phyloP scores from a whole-genome alignment of 2,888 invertebrate species.

The Colletes collaris region DNA sequence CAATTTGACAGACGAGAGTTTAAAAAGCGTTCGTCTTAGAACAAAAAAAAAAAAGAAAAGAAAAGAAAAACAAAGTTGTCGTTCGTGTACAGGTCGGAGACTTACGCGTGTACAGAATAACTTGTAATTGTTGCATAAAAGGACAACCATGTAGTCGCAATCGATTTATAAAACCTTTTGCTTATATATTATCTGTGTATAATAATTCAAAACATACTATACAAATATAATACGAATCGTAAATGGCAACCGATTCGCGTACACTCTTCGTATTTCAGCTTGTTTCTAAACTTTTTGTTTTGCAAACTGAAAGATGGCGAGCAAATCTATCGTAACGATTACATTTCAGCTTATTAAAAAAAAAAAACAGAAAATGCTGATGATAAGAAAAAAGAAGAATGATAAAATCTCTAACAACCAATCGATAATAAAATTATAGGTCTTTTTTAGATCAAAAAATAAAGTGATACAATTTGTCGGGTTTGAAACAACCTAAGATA shows the following conservation, averaged over 20 bases:
- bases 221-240: slow-evolving; percentile 70
- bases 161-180: slow-evolving; percentile 71
- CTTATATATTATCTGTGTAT: slow-evolving; percentile 69
- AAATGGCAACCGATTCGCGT: slow-evolving; percentile 65
- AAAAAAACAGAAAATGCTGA: slow-evolving; percentile 20
- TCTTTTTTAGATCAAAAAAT: background rate
- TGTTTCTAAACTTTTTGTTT: slow-evolving; percentile 24
- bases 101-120: slow-evolving; percentile 1
- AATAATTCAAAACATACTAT: slow-evolving; percentile 60
- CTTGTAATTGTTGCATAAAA: slow-evolving; percentile 61
- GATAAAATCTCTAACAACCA: slow-evolving; percentile 55
- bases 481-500: slow-evolving; percentile 7
- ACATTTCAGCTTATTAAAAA: slow-evolving; percentile 32
- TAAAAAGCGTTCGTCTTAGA: background rate
- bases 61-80: background rate
- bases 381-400: slow-evolving; percentile 13
- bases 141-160: slow-evolving; percentile 58
- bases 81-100: background rate
- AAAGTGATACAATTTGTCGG: slow-evolving; percentile 13
- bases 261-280: slow-evolving; percentile 34
- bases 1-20: background rate
- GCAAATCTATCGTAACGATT: slow-evolving; percentile 23
- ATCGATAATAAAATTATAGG: slow-evolving; percentile 35
- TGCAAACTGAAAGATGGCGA: slow-evolving; percentile 40
- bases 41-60: background rate